phyloP scores from a whole-genome alignment of 2,888 invertebrate species.

The Keiferia lycopersicella region DNA sequence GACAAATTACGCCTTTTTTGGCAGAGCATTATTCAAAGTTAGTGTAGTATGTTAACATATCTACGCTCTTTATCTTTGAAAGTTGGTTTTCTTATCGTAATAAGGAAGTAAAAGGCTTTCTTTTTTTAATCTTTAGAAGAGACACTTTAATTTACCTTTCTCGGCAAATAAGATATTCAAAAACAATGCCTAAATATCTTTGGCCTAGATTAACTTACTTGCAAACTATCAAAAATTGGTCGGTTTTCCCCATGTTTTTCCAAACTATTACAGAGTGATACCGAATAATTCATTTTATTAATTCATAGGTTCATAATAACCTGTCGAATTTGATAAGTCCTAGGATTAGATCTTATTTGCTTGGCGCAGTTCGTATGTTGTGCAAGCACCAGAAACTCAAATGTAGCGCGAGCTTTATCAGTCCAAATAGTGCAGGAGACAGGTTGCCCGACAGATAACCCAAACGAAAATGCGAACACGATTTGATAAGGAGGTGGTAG shows the following conservation, averaged over 20 bases:
- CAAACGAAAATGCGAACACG: slow-evolving; percentile 71
- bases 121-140: background rate
- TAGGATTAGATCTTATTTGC: no score
- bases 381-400: background rate
- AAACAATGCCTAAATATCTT: no score
- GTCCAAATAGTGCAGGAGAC: slow-evolving; percentile 58
- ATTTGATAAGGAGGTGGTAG: slow-evolving; percentile 63
- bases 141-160: background rate
- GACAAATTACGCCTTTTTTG: slow-evolving; percentile 15
- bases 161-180: no score
- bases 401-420: slow-evolving; percentile 34
- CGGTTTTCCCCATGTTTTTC: no score
- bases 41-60: slow-evolving; percentile 18
- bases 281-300: no score
- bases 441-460: slow-evolving; percentile 75
- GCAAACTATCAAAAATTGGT: no score
- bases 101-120: slow-evolving; percentile 17
- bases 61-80: slow-evolving; percentile 20
- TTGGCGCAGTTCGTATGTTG: no score
- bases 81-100: slow-evolving; percentile 10
- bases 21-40: slow-evolving; percentile 16
- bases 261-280: no score
- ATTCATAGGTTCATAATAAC: no score
- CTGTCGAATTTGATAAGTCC: no score
- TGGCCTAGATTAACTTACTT: no score